Base-by-base conservation (phyloP, 2,797 vertebrate species). In the Lates japonicus region DNA sequence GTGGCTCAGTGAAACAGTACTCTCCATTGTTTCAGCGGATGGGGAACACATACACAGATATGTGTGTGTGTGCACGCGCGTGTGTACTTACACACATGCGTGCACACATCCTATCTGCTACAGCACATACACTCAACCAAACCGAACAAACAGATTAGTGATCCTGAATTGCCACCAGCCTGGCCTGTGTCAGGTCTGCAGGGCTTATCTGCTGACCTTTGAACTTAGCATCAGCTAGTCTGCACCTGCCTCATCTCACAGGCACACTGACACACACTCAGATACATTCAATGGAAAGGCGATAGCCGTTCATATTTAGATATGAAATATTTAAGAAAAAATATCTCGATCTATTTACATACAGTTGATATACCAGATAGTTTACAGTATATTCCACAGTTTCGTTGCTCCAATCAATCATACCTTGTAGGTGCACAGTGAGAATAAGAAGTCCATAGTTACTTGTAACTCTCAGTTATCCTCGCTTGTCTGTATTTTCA, bases 111-210 rank as follows among this genome's bases (percentile, higher is more conserved):
- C 33, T 86, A 64, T 82, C 70, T 68, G 64, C 69, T 37, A 33
- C 55, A 31, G 60, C 68, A 20, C 72, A 78, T 22, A 69, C 74
- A 67, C 75, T 74, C 55, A 65, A 60, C 37, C 65, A 68, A 71
- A 83, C 84, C 82, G 90, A 90, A 92, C 89, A 93, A 88, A 90
- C 89, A 89, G 92, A 90, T 93, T 92, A 91, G 86, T 33, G 69
- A 74, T 86, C 61, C 55, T 81, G 87, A 90, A 82, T 78, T 82
- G 85, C 76, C 84, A 86, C 70, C 82, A 79, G 76, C 70, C 78
- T 83, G 86, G 75, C 72, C 70, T 68, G 71, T 89, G 71, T 82
- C 73, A 71, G 80, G 80, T 90, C 76, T 85, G 83, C 49, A 12
- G 70, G 78, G 86, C 83, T 19, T 92, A 91, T 89, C 88, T 78